These are phyloP conservation scores for Chiropotes sagulatus DNA, from an alignment of 2,797 vertebrate species.

Conservation along the genomic window DNA sequence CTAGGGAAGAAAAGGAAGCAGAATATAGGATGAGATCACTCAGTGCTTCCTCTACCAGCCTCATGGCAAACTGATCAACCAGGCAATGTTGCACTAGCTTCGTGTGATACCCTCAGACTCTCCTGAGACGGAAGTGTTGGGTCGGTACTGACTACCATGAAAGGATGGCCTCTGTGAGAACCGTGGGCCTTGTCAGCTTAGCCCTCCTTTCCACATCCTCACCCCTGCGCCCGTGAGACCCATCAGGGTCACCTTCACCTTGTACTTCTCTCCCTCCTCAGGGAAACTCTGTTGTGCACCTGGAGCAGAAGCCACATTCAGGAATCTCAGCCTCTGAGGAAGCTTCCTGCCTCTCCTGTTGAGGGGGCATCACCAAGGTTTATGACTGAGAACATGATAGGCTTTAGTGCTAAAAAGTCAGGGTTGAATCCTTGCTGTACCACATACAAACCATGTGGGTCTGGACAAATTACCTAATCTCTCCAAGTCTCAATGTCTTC, in stretches of 20 bases:
- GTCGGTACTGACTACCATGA: no score
- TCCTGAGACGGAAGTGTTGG: not conserved
- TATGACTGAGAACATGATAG: not conserved
- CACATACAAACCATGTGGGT: not conserved
- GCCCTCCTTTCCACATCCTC: not conserved
- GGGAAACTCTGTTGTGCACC: not conserved
- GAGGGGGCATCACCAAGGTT: not conserved
- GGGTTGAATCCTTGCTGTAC: not conserved
- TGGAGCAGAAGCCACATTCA: not conserved
- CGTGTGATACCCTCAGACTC: not conserved
- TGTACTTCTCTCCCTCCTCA: not conserved
- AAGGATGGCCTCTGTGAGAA: not conserved
- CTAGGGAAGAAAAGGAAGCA: not conserved
- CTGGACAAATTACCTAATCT: not conserved
- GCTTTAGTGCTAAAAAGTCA: not conserved
- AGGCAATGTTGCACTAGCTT: not conserved
- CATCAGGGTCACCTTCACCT: no score
- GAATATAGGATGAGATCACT: not conserved
- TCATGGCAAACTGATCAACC: not conserved
- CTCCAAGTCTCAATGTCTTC: not conserved
- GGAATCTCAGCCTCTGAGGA: not conserved
- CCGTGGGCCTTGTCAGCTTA: not conserved
- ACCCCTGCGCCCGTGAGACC: not conserved
- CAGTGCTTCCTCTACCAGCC: not conserved
- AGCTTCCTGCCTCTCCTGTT: not conserved